A percentile compares a stretch with the other conserved stretches of the same genome.
phyloP scores from a whole-genome alignment of 2,113 vertebrate genomes.

The Varanus komodoensis region DNA sequence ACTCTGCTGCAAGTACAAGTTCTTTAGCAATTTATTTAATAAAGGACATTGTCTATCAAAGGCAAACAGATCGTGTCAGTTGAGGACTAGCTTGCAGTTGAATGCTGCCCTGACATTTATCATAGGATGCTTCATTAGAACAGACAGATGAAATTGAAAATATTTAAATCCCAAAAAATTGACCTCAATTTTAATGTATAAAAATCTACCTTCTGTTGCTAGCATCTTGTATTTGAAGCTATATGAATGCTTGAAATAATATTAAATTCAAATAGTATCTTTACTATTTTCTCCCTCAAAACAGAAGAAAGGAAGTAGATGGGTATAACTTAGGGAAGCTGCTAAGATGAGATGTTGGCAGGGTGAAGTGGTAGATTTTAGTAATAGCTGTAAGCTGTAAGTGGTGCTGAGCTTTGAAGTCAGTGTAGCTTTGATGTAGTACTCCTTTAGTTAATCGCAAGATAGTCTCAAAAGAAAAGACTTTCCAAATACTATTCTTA shows the following conservation, averaged over 20 bases:
- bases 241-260: slow-evolving; percentile 30
- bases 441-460: slow-evolving; percentile 76
- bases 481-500: slow-evolving; percentile 72
- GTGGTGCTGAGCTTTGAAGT: slow-evolving; percentile 81
- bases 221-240: slow-evolving; percentile 20
- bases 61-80: background rate
- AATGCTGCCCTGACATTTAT: background rate
- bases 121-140: slow-evolving; percentile 23
- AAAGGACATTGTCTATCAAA: background rate
- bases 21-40: background rate
- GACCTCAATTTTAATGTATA: slow-evolving; percentile 29
- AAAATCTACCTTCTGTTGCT: slow-evolving; percentile 40
- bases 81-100: background rate
- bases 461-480: slow-evolving; percentile 75
- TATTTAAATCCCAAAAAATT: slow-evolving; percentile 53
- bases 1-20: background rate
- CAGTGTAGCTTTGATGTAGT: slow-evolving; percentile 80
- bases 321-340: slow-evolving; percentile 61
- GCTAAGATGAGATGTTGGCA: slow-evolving; percentile 68
- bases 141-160: slow-evolving; percentile 19
- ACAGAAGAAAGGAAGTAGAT: slow-evolving; percentile 55
- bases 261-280: slow-evolving; percentile 62
- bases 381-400: slow-evolving; percentile 77
- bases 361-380: slow-evolving; percentile 69
- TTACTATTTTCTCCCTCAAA: background rate